These are phyloP conservation scores for Enteromius anoplus DNA, from an alignment of 2,797 vertebrate species.

Conservation along the genomic window DNA sequence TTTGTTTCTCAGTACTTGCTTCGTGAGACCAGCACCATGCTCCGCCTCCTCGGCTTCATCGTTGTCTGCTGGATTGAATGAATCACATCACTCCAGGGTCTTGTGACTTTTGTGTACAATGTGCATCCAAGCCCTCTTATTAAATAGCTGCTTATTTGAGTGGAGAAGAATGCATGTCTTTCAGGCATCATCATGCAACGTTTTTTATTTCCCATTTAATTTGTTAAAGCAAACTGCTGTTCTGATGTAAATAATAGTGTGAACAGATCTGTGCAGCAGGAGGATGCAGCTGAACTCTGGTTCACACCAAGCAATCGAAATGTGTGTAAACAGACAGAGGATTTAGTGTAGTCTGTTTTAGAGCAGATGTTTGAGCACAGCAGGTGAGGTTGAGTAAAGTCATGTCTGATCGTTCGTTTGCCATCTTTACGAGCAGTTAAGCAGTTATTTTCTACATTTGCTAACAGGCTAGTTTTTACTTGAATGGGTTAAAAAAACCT, in stretches of 20 bases:
- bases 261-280: neutral
- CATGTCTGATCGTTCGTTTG: neutral
- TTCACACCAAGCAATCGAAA: neutral
- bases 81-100: conserved; percentile 70
- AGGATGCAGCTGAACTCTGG: conserved; percentile 2
- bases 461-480: neutral
- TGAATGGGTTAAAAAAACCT: neutral
- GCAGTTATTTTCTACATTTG: neutral
- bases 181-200: conserved; percentile 63
- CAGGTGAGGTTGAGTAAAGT: neutral
- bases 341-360: conserved; percentile 1
- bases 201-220: conserved; percentile 48
- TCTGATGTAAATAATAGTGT: neutral
- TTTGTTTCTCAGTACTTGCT: conserved; percentile 23
- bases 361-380: conserved; percentile 3
- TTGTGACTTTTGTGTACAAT: conserved; percentile 76
- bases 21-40: neutral
- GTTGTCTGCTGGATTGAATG: conserved; percentile 65
- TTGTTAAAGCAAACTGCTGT: neutral
- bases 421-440: neutral
- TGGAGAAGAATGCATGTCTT: conserved; percentile 66
- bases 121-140: conserved; percentile 66
- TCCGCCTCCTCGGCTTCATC: conserved; percentile 12
- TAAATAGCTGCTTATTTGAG: conserved; percentile 61
- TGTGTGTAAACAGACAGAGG: neutral